These are phyloP conservation scores for Brachionus sp. DNA, from an alignment of 1,140 invertebrate species.

Conservation along the genomic window DNA sequence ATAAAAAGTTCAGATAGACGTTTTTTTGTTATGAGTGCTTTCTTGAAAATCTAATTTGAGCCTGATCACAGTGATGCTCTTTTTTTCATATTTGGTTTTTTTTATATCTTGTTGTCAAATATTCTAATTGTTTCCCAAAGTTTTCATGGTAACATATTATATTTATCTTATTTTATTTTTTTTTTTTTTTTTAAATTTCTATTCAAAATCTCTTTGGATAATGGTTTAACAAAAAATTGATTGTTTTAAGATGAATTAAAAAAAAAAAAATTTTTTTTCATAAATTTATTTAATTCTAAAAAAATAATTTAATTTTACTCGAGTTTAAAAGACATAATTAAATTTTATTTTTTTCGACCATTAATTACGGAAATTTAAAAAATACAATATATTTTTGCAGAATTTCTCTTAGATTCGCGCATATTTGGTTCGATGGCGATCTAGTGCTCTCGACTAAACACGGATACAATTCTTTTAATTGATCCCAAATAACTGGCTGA, in stretches of 20 bases:
- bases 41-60: background rate
- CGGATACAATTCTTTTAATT: constrained; percentile 84
- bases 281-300: background rate
- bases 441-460: constrained; percentile 82
- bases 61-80: background rate
- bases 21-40: background rate
- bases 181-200: background rate
- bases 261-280: background rate
- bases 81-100: background rate
- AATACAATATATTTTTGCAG: constrained; percentile 32
- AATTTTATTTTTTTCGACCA: background rate
- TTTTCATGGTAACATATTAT: constrained; percentile 44
- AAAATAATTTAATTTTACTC: background rate
- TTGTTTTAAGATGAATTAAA: background rate
- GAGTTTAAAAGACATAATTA: too few relatives aligned
- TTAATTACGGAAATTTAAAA: constrained; percentile 4
- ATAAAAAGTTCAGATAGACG: background rate
- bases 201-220: constrained; percentile 20
- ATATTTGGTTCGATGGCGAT: constrained; percentile 63
- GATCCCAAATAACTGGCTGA: constrained; percentile 81
- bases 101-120: background rate
- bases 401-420: background rate
- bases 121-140: constrained; percentile 21
- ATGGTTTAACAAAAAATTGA: background rate
- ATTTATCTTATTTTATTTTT: constrained; percentile 17